A percentile compares a stretch with the other conserved stretches of the same genome.
These are phyloP conservation scores for Gopherus flavomarginatus DNA, from an alignment of 2,113 vertebrate genomes.

Conservation along the genomic window DNA sequence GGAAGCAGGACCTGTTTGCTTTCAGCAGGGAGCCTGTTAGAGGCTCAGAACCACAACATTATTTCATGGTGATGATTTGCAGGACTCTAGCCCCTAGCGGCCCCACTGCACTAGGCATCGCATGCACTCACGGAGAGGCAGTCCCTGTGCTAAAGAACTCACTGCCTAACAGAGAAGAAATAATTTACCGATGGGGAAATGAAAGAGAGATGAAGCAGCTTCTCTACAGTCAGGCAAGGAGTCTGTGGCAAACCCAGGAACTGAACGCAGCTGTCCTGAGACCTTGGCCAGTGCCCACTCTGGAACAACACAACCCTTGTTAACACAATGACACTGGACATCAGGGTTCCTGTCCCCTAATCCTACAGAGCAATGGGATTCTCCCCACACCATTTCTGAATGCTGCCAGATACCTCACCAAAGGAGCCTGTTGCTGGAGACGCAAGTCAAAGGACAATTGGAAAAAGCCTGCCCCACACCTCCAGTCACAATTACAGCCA, in stretches of 20 bases:
- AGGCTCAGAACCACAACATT: background rate
- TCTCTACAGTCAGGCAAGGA: background rate
- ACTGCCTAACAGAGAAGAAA: too few relatives aligned
- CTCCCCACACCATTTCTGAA: background rate
- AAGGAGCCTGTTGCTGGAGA: background rate
- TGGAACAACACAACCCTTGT: too few relatives aligned
- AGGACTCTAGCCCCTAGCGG: background rate
- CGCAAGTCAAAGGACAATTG: background rate
- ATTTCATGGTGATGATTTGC: background rate
- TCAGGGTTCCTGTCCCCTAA: background rate
- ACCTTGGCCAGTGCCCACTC: too few relatives aligned
- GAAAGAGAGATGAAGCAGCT: background rate
- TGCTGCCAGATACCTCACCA: background rate
- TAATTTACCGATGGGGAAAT: background rate
- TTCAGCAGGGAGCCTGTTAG: background rate
- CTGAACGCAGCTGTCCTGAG: background rate
- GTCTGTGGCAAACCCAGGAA: background rate
- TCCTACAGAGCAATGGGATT: background rate
- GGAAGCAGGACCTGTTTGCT: background rate
- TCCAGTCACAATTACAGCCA: slow-evolving; percentile 26
- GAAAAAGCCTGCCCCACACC: background rate
- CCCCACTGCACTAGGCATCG: background rate
- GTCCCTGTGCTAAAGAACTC: background rate
- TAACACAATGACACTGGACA: background rate
- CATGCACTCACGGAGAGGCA: background rate